Evolutionary conservation across 2,888 invertebrate species (phyloP), one percentile per base, ranked within the genome.

Genomic region (Dexiosoma caninum): DNA sequence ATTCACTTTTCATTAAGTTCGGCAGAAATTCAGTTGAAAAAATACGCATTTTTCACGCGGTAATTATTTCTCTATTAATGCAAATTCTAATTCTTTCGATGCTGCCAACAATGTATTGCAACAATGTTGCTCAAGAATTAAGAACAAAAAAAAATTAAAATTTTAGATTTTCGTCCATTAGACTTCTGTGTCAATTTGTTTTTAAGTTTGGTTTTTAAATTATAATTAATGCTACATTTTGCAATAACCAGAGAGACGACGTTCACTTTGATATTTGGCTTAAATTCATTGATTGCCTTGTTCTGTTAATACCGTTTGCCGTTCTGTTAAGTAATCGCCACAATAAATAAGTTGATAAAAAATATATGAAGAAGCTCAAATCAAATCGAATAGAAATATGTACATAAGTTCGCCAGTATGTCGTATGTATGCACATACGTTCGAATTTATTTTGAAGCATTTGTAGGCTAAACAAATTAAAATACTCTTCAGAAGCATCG

Each of bases 391-490:
- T 35, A 23, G 7, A 16, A 53, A 46, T 53, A 30, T 19, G 23
- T 8, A 42, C 42, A 55, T 44, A 21, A 14, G 44, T 32, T 19
- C n/a, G 10, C 19, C 49, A 70, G n/a, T n/a, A n/a, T n/a, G n/a
- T n/a, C n/a, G n/a, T n/a, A n/a, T n/a, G n/a, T n/a, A 14, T 12
- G 16, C 32, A 23, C 44, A 46, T n/a, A 12, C 8, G 21, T 12
- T 23, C 21, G 19, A 10, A 42, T 37, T 10, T 21, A 16, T 42
- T 46, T 12, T 19, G 6, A 57, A 49, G 42, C 21, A 42, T 44
- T 64, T 69, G 12, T 69, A 57, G 37, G 51, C 53, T 46, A 70
- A 75, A 79, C 53, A 51, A 64, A 55, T 69, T 51, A 70, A 70
- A 74, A 74, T 57, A 69, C 74, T 69, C 62, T 59, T 66, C 76